A percentile compares a stretch with the other conserved stretches of the same genome.
Conservation (phyloP, 2,888 invertebrate species). For the Drosophila colorata region DNA sequence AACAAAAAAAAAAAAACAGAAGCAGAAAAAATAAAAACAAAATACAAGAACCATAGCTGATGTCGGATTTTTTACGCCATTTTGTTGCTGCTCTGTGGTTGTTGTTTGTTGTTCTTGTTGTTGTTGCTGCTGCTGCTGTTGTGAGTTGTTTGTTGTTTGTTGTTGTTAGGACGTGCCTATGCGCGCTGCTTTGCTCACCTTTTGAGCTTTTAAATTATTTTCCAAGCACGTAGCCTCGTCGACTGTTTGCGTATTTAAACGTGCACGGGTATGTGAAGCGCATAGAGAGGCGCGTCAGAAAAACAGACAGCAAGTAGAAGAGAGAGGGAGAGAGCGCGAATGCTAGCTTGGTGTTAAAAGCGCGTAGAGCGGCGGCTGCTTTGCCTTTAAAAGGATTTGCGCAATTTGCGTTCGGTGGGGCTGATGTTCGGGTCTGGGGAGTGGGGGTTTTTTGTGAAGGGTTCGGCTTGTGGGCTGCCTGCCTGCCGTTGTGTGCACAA, state of each 20-base stretch:
- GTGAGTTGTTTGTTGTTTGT: slow-evolving; percentile 50
- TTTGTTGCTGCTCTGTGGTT: slow-evolving; percentile 57
- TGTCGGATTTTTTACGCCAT: slow-evolving; percentile 68
- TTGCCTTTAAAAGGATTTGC: slow-evolving; percentile 82
- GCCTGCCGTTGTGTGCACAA: slow-evolving; percentile 68
- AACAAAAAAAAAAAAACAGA: slow-evolving; percentile 16
- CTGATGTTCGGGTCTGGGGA: not conserved
- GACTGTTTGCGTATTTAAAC: slow-evolving; percentile 80
- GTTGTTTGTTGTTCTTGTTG: slow-evolving; percentile 16
- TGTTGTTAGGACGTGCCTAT: slow-evolving; percentile 77
- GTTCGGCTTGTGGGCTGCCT: slow-evolving; percentile 38
- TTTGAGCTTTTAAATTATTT: slow-evolving; percentile 84
- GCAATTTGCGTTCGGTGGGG: slow-evolving; percentile 70
- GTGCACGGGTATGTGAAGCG: slow-evolving; percentile 40
- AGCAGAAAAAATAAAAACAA: slow-evolving; percentile 5
- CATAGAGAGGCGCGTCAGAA: slow-evolving; percentile 14
- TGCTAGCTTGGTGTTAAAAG: slow-evolving; percentile 32
- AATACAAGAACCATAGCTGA: slow-evolving; percentile 32
- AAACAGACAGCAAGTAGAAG: not conserved
- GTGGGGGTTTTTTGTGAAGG: slow-evolving; percentile 42
- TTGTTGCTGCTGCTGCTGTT: slow-evolving; percentile 9
- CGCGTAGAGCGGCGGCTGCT: slow-evolving; percentile 59
- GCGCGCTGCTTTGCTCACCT: slow-evolving; percentile 79
- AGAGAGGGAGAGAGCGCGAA: slow-evolving; percentile 1
- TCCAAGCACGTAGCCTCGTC: slow-evolving; percentile 80